Percentiles rank a stretch among this genome's conserved stretches.
Conservation (phyloP, 2,888 invertebrate genomes). For the Lampropteryx suffumata region DNA sequence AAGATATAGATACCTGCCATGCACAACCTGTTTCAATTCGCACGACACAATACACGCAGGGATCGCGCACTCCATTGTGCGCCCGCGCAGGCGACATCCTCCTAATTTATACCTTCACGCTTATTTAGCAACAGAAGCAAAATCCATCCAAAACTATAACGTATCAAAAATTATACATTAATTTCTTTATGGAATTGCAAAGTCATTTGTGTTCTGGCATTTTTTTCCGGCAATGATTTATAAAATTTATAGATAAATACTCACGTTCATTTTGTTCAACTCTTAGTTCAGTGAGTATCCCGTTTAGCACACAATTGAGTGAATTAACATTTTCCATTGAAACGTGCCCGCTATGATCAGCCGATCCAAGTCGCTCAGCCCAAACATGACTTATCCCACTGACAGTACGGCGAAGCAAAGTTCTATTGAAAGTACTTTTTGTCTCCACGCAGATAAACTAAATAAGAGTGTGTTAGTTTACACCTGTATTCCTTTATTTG, state of each 20-base stretch:
- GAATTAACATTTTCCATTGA: slow-evolving; percentile 76
- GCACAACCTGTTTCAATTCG: slow-evolving; percentile 81
- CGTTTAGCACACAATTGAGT: slow-evolving; percentile 75
- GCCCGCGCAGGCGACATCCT: slow-evolving; percentile 57
- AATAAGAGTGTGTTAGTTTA: slow-evolving; percentile 40
- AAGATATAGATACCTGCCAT: slow-evolving; percentile 76
- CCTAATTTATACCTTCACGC: slow-evolving; percentile 80
- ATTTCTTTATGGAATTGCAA: slow-evolving; percentile 62
- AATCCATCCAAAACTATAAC: slow-evolving; percentile 59
- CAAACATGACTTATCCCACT: slow-evolving; percentile 40
- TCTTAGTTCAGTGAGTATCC: slow-evolving; percentile 61
- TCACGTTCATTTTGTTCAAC: slow-evolving; percentile 62
- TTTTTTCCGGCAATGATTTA: slow-evolving; percentile 59
- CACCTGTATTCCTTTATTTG: slow-evolving; percentile 46
- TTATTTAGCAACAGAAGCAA: slow-evolving; percentile 63
- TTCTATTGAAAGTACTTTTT: slow-evolving; percentile 36
- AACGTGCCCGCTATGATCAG: slow-evolving; percentile 57
- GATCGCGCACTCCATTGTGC: slow-evolving; percentile 60
- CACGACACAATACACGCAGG: slow-evolving; percentile 63
- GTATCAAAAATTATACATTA: slow-evolving; percentile 62
- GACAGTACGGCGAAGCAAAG: slow-evolving; percentile 30
- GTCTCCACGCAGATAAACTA: slow-evolving; percentile 23
- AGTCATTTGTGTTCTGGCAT: slow-evolving; percentile 61
- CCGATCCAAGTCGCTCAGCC: slow-evolving; percentile 51
- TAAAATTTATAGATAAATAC: slow-evolving; percentile 63